Evolutionary conservation across 1,140 invertebrate genomes (phyloP).

Genomic region (Cylas formicarius): DNA sequence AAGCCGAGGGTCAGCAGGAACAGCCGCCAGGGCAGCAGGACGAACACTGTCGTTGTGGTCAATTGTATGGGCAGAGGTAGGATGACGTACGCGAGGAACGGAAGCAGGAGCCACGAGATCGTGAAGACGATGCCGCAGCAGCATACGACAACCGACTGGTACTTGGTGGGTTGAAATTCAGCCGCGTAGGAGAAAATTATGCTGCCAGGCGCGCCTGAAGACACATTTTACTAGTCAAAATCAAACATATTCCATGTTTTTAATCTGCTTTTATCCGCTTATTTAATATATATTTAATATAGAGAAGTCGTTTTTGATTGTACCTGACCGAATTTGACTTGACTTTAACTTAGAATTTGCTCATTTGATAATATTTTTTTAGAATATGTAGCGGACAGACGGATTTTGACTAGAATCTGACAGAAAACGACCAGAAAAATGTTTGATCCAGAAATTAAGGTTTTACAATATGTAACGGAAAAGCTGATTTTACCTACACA

Average conservation of each 20-base stretch:
- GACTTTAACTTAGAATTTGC: too few species aligned
- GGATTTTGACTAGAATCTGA: too few species aligned
- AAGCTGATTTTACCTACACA: too few species aligned
- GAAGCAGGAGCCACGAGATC: slow-evolving; percentile 53
- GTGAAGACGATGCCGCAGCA: slow-evolving; percentile 56
- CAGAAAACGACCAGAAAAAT: too few species aligned
- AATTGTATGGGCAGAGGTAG: slow-evolving; percentile 37
- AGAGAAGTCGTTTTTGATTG: too few species aligned
- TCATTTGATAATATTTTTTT: too few species aligned
- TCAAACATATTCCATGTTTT: not conserved
- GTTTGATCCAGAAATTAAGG: too few species aligned
- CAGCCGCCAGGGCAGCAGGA: slow-evolving; percentile 50
- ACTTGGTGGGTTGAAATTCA: slow-evolving; percentile 53
- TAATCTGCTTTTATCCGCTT: not conserved
- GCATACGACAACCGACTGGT: slow-evolving; percentile 51
- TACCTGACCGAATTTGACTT: too few species aligned
- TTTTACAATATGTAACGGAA: too few species aligned
- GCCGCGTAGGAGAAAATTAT: slow-evolving; percentile 55
- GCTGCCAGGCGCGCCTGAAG: slow-evolving; percentile 40
- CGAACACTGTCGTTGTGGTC: slow-evolving; percentile 13
- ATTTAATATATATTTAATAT: too few species aligned
- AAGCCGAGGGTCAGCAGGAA: slow-evolving; percentile 51
- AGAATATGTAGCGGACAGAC: too few species aligned
- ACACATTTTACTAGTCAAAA: slow-evolving; percentile 13
- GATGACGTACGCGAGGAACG: slow-evolving; percentile 44